phyloP scores from a whole-genome alignment of 1,140 invertebrate species.

The Helicoverpa zea region DNA sequence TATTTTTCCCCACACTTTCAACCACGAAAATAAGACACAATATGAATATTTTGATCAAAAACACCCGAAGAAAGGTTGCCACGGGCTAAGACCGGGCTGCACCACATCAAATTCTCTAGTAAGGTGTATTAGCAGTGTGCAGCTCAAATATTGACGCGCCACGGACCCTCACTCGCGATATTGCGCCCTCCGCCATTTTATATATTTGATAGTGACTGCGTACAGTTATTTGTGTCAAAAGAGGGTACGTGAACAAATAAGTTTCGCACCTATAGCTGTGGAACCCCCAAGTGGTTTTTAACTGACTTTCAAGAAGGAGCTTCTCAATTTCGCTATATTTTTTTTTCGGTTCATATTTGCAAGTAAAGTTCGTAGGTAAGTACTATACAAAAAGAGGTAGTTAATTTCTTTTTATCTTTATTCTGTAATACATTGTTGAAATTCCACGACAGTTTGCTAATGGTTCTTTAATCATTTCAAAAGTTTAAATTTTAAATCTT shows the following conservation, averaged over 20 bases:
- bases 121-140: constrained; percentile 29
- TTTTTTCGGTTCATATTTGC: no score
- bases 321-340: neutral
- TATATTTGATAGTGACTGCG: constrained; percentile 16
- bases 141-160: constrained; percentile 36
- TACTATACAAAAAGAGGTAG: no score
- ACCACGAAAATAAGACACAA: neutral
- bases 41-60: neutral
- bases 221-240: neutral
- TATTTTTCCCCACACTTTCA: neutral
- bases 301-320: neutral
- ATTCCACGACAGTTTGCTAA: no score
- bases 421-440: no score
- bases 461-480: no score
- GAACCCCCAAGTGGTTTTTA: neutral
- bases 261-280: neutral
- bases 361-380: no score
- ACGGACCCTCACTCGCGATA: constrained; percentile 5
- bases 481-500: no score
- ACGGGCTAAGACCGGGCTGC: neutral
- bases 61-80: neutral
- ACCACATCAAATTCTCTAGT: constrained; percentile 19
- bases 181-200: constrained; percentile 30
- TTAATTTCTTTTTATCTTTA: no score
- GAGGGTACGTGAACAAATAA: constrained; percentile 1